Conservation (phyloP, 2,113 vertebrate genomes). For the Leptobrachium leishanense region DNA sequence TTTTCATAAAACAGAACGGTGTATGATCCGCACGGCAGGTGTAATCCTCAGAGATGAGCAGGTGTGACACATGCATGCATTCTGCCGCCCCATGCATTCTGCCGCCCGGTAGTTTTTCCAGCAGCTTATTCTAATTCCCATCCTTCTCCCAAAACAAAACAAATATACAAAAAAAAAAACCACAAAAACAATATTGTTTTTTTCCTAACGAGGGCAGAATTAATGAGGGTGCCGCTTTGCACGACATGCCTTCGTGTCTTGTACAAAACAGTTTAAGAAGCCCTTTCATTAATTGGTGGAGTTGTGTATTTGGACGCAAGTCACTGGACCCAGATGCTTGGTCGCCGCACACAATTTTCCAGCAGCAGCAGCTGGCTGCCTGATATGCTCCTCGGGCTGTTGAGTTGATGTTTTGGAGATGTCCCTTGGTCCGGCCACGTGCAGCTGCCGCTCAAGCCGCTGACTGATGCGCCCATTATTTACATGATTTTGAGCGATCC, state of each 20-base stretch:
- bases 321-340: slow-evolving; percentile 53
- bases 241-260: not conserved
- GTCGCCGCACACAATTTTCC: slow-evolving; percentile 54
- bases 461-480: not conserved
- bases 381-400: slow-evolving; percentile 58
- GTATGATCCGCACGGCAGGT: no score
- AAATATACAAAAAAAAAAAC: not conserved
- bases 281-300: slow-evolving; percentile 34
- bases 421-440: slow-evolving; percentile 45
- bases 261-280: not conserved
- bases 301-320: slow-evolving; percentile 48
- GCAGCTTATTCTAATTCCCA: not conserved
- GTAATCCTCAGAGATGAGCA: no score
- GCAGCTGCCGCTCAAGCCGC: slow-evolving; percentile 45
- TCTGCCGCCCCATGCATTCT: no score
- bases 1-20: no score
- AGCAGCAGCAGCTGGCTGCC: slow-evolving; percentile 57
- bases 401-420: slow-evolving; percentile 53
- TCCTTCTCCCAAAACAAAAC: not conserved
- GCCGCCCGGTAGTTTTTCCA: not conserved
- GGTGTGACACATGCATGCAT: no score
- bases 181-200: not conserved
- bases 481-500: not conserved
- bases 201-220: slow-evolving; percentile 16
- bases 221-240: not conserved